Conservation (phyloP, 23 tunicate species). For the Corella eumyota region DNA sequence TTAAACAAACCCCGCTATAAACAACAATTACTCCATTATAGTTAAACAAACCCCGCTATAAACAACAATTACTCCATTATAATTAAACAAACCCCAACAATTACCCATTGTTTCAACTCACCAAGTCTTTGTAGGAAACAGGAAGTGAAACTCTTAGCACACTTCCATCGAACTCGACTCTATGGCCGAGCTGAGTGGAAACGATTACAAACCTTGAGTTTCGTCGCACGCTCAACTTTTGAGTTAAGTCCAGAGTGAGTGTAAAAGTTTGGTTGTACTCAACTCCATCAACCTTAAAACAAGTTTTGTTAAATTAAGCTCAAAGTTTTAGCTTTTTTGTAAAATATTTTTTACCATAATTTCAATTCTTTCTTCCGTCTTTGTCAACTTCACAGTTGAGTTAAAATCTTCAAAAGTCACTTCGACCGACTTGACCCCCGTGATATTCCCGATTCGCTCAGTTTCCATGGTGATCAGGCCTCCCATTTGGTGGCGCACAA, state of each 20-base stretch:
- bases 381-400: neutral
- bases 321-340: neutral
- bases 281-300: slow-evolving; percentile 10
- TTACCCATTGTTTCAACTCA: neutral
- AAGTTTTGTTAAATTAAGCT: neutral
- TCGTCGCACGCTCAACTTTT: slow-evolving; percentile 1
- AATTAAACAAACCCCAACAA: too few relatives aligned
- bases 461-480: neutral
- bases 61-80: too few relatives aligned
- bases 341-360: neutral
- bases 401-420: slow-evolving; percentile 2
- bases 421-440: slow-evolving; percentile 3
- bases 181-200: neutral
- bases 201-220: slow-evolving; percentile 8
- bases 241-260: neutral
- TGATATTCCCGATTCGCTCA: neutral
- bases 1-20: neutral
- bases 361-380: neutral
- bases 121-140: slow-evolving; percentile 2
- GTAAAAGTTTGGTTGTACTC: neutral
- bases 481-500: too few relatives aligned
- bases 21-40: neutral
- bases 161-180: slow-evolving; percentile 21
- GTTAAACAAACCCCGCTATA: neutral
- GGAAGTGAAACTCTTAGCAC: slow-evolving; percentile 9